Percentiles rank a stretch among this genome's conserved stretches.
Conservation (phyloP, 2,113 vertebrate genomes). For the Phyllostomus discolor region DNA sequence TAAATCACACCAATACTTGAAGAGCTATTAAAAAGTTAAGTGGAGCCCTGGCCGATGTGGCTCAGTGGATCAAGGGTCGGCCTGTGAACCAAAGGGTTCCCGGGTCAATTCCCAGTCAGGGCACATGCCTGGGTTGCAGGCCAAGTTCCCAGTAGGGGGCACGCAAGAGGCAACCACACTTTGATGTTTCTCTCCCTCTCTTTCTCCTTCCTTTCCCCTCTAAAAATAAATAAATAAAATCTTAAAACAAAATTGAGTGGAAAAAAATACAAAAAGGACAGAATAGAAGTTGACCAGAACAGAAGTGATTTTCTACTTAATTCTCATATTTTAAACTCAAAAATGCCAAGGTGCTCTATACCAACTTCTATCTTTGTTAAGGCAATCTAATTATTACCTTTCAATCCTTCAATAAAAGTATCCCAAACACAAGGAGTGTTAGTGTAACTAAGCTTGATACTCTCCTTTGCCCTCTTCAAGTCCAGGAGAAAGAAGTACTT, state of each 20-base stretch:
- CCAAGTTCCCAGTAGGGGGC: too few relatives aligned
- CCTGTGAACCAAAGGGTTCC: too few relatives aligned
- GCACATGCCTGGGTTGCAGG: too few relatives aligned
- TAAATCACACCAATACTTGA: constrained; percentile 9
- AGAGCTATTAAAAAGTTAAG: neutral
- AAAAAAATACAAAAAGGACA: neutral
- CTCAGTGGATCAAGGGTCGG: too few relatives aligned
- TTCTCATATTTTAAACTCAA: neutral
- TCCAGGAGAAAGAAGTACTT: constrained; percentile 94
- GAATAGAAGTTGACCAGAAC: neutral
- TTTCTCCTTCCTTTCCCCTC: too few relatives aligned
- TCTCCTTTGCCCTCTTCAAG: constrained; percentile 87
- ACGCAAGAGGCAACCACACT: too few relatives aligned
- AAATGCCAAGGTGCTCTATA: neutral
- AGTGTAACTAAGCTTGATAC: constrained; percentile 83
- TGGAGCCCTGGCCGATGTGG: too few relatives aligned
- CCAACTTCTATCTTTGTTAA: constrained; percentile 2
- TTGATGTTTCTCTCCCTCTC: too few relatives aligned
- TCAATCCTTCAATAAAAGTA: constrained; percentile 87
- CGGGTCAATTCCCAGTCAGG: too few relatives aligned
- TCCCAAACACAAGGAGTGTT: constrained; percentile 81
- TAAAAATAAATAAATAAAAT: too few relatives aligned
- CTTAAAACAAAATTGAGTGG: neutral
- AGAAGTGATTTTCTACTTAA: constrained; percentile 13
- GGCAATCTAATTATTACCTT: constrained; percentile 80